Conservation (phyloP, 2,888 invertebrate genomes). For the Drosophila incognita region DNA sequence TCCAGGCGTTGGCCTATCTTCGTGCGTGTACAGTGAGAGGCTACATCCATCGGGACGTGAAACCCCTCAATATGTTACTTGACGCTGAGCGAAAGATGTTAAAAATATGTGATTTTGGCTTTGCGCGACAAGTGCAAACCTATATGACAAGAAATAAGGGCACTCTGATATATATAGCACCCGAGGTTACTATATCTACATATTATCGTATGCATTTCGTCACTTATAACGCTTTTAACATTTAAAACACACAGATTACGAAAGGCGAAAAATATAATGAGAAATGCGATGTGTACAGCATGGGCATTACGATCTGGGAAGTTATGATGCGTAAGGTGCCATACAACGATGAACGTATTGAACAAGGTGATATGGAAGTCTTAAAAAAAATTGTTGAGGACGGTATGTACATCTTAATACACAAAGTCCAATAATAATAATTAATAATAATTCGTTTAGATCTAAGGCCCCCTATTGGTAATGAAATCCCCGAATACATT, state of each 20-base stretch:
- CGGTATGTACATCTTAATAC: not conserved
- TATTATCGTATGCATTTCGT: not conserved
- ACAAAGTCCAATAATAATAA: not conserved
- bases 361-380: fast-evolving
- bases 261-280: not conserved
- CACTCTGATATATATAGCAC: conserved; percentile 24
- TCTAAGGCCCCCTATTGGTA: not conserved
- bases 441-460: not conserved
- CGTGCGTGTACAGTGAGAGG: not conserved
- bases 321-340: conserved; percentile 8
- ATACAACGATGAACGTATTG: fast-evolving
- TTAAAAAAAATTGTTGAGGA: fast-evolving
- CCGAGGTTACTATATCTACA: conserved; percentile 12
- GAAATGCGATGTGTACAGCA: conserved; percentile 34
- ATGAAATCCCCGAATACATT: not conserved
- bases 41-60: conserved; percentile 30
- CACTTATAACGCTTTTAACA: not conserved
- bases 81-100: not conserved
- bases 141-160: conserved; percentile 10
- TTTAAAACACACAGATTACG: not conserved
- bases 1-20: not conserved
- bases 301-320: conserved; percentile 32
- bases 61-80: conserved; percentile 25
- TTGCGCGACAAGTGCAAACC: not conserved
- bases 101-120: conserved; percentile 29